These are phyloP conservation scores for Lepus oiostolus DNA, from an alignment of 2,797 vertebrate species.

Conservation along the genomic window DNA sequence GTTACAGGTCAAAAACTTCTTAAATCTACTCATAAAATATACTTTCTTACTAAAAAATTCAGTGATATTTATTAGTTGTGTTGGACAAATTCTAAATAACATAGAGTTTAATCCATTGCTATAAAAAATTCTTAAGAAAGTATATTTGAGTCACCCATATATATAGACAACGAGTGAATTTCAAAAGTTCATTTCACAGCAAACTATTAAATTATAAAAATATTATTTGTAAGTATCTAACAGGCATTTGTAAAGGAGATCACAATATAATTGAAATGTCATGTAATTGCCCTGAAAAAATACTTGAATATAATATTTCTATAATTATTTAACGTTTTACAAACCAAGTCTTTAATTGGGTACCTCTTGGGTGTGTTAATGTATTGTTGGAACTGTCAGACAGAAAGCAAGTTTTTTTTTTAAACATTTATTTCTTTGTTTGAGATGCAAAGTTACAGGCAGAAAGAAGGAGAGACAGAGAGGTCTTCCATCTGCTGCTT, in stretches of 20 bases:
- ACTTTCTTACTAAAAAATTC: constrained; percentile 50
- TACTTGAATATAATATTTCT: background rate
- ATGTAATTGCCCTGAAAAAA: background rate
- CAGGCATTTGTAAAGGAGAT: background rate
- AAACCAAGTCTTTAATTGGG: background rate
- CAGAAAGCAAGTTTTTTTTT: constrained; percentile 17
- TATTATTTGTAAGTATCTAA: background rate
- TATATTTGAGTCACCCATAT: background rate
- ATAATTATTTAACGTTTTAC: constrained; percentile 23
- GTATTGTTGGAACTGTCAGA: constrained; percentile 6
- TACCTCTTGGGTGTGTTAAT: background rate
- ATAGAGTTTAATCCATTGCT: background rate
- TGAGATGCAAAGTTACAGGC: too few species aligned
- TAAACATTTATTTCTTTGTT: too few species aligned
- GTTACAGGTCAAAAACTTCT: constrained; percentile 10
- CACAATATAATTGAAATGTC: constrained; percentile 48
- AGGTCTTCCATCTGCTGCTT: too few species aligned
- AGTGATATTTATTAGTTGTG: background rate
- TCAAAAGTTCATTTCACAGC: constrained; percentile 4
- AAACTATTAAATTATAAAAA: constrained; percentile 40
- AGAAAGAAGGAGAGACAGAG: too few species aligned
- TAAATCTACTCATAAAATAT: constrained; percentile 40
- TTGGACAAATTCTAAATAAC: constrained; percentile 42
- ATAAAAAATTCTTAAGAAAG: background rate
- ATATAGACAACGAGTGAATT: background rate